Conservation (phyloP, 2,113 vertebrate species). For the Chlamydotis undulata region DNA sequence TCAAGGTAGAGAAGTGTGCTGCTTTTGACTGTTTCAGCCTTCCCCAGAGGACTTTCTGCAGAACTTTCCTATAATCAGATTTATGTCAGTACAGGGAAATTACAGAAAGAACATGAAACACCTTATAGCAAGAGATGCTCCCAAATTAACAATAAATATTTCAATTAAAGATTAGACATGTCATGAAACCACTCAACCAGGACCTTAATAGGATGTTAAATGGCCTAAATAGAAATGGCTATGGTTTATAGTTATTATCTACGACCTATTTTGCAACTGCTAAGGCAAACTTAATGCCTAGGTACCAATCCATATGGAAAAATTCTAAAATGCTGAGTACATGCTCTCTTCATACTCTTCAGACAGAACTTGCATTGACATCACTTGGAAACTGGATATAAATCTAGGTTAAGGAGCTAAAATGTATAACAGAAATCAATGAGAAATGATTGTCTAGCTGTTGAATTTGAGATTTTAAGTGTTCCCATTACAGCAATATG, state of each 20-base stretch:
- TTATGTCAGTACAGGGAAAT: neutral
- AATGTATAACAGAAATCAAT: neutral
- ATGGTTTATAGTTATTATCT: conserved; percentile 16
- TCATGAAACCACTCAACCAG: conserved; percentile 12
- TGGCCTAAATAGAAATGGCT: conserved; percentile 4
- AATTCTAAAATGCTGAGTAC: neutral
- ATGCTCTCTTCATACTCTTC: neutral
- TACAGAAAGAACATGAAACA: neutral
- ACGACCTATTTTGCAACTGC: conserved; percentile 36
- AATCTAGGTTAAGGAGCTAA: conserved; percentile 22
- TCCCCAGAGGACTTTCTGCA: conserved; percentile 22
- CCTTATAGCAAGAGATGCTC: neutral
- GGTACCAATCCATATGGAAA: neutral
- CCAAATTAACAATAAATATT: conserved; percentile 45
- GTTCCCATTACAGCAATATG: neutral
- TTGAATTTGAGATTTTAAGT: neutral
- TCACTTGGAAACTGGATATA: neutral
- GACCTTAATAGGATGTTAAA: neutral
- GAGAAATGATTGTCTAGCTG: neutral
- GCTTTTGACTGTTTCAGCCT: conserved; percentile 19
- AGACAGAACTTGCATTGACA: neutral
- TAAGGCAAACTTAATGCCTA: conserved; percentile 3
- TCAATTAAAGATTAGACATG: conserved; percentile 16
- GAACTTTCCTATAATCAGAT: neutral
- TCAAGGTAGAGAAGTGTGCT: neutral